Percentiles rank a stretch among this genome's conserved stretches.
Evolutionary conservation across 2,888 invertebrate genomes (phyloP).

Genomic region (Heliconius ethilla): DNA sequence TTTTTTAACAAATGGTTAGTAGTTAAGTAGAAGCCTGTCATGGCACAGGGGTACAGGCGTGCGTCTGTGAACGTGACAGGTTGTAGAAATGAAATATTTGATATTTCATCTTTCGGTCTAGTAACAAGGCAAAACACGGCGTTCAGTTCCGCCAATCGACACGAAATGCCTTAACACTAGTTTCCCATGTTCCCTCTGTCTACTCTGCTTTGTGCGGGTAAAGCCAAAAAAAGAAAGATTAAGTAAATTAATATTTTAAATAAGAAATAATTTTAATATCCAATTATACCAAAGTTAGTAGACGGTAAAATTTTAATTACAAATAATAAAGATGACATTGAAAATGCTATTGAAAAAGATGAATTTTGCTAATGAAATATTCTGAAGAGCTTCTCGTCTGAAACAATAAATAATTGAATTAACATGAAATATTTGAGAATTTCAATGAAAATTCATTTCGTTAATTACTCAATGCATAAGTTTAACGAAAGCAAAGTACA

Average conservation of each 20-base stretch:
- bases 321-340: conserved; percentile 1
- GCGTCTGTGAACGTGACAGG: too few species aligned
- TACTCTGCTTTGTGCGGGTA: background rate
- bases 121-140: too few species aligned
- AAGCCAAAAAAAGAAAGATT: background rate
- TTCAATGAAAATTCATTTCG: conserved; percentile 15
- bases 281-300: background rate
- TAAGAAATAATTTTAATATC: background rate
- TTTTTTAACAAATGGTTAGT: too few species aligned
- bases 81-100: too few species aligned
- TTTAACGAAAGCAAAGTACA: conserved; percentile 11
- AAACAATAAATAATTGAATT: conserved; percentile 26
- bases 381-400: conserved; percentile 26
- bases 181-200: background rate
- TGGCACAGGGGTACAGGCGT: too few species aligned
- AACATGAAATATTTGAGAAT: conserved; percentile 20
- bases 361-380: conserved; percentile 18
- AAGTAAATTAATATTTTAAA: background rate
- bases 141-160: too few species aligned
- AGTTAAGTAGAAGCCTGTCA: too few species aligned
- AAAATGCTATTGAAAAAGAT: conserved; percentile 5
- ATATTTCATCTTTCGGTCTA: too few species aligned
- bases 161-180: background rate
- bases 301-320: conserved; percentile 1
- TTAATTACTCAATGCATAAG: conserved; percentile 20